phyloP scores from a whole-genome alignment of 2,797 vertebrate species.

The Chromis chromis region DNA sequence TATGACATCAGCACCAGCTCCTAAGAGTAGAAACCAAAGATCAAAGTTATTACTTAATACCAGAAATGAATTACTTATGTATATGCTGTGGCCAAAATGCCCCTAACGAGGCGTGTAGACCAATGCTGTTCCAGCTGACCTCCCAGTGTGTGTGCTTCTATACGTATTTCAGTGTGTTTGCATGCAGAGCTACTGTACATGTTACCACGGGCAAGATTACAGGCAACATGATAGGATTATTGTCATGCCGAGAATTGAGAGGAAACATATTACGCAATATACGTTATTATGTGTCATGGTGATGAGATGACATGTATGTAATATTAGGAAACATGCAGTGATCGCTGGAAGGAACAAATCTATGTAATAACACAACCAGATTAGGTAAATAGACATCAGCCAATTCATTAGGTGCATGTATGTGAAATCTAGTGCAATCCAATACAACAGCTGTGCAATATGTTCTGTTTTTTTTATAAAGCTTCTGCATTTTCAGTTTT shows the following conservation, averaged over 20 bases:
- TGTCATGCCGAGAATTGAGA: background rate
- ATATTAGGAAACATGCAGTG: background rate
- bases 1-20: conserved; percentile 39
- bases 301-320: background rate
- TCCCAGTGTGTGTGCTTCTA: conserved; percentile 8
- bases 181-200: conserved; percentile 1
- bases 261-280: background rate
- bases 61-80: conserved; percentile 55
- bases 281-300: background rate
- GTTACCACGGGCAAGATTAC: background rate
- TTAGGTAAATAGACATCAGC: too few relatives aligned
- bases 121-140: conserved; percentile 41
- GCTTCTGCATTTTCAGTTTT: too few relatives aligned
- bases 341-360: background rate
- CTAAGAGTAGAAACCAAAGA: conserved; percentile 47
- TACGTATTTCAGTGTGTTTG: background rate
- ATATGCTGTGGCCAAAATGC: conserved; percentile 41
- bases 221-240: background rate
- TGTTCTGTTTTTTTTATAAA: too few relatives aligned
- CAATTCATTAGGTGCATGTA: background rate
- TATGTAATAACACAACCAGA: background rate
- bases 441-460: too few relatives aligned
- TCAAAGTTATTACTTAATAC: conserved; percentile 62
- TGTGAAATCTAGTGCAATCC: too few relatives aligned
- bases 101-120: conserved; percentile 37